phyloP scores from a whole-genome alignment of 2,113 vertebrate genomes.

The Xiphias gladius region DNA sequence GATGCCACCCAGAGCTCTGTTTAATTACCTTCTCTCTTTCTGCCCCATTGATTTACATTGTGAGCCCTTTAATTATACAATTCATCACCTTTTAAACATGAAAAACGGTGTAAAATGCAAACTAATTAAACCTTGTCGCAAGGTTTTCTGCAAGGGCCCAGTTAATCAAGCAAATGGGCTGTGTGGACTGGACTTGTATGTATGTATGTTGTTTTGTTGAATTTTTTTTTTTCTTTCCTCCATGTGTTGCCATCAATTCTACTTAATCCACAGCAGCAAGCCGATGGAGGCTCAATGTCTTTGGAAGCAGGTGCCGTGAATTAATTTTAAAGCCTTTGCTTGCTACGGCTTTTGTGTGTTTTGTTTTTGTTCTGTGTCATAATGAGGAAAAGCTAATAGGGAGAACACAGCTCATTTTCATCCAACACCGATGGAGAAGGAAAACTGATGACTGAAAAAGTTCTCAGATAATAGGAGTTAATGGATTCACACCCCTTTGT shows the following conservation, averaged over 20 bases:
- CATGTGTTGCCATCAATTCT: slow-evolving; percentile 59
- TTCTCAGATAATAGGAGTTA: slow-evolving; percentile 53
- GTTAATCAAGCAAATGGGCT: slow-evolving; percentile 87
- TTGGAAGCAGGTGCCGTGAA: slow-evolving; percentile 62
- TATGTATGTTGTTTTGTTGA: slow-evolving; percentile 32
- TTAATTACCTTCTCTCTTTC: slow-evolving; percentile 88
- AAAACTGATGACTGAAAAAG: slow-evolving; percentile 52
- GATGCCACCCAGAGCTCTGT: slow-evolving; percentile 78
- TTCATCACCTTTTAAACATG: slow-evolving; percentile 94
- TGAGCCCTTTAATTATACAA: slow-evolving; percentile 93
- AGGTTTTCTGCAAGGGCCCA: slow-evolving; percentile 79
- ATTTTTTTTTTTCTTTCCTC: not conserved
- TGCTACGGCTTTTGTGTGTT: slow-evolving; percentile 29
- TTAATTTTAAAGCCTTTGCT: slow-evolving; percentile 49
- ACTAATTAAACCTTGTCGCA: slow-evolving; percentile 90
- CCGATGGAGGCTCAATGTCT: slow-evolving; percentile 28
- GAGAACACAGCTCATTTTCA: slow-evolving; percentile 41
- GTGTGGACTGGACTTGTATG: slow-evolving; percentile 4
- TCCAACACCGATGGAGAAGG: slow-evolving; percentile 19
- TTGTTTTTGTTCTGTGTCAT: slow-evolving; percentile 51
- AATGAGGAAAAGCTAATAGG: slow-evolving; percentile 46
- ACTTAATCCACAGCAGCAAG: slow-evolving; percentile 52
- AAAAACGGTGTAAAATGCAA: slow-evolving; percentile 88
- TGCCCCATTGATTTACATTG: slow-evolving; percentile 90
- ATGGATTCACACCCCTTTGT: slow-evolving; percentile 33